Evolutionary conservation across 2,797 vertebrate species (phyloP), one percentile per base, ranked within the genome.

Genomic region (Cyprinella venusta): DNA sequence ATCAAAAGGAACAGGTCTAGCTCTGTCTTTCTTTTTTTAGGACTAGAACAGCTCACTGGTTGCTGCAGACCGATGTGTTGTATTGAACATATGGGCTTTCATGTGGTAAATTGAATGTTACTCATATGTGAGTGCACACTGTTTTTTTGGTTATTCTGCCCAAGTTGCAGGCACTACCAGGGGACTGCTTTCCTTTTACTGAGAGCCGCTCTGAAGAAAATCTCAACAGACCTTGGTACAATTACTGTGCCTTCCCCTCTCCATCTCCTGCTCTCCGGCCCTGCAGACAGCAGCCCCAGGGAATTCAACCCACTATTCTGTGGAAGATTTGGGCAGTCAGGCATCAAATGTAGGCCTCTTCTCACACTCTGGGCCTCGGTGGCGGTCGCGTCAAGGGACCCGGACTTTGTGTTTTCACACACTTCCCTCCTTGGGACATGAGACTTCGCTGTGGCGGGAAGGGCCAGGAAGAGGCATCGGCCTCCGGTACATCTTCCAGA

Each of bases 181-280:
- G 93, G 94, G 95, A 95, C 94, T 91, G 86, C 92, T 93, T 94
- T 94, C 94, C 94, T 95, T 95, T 96, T 95, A 94, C 94, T 90
- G 94, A 93, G 95, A 95, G 94, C 93, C 87, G 89, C 92, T 91
- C 92, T 88, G 82, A 86, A 89, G 89, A 91, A 94, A 95, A 94
- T 96, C 96, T 97, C 96, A 91, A 94, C 95, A 96, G 96, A 93
- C 95, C 92, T 94, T 91, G 89, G 94, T 94, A 96, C 96, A 96
- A 96, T 97, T 96, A 97, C 93, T 80, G 38, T 87, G 82, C 92
- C 93, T 94, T 94, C 94, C 85, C 81, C 92, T 95, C 95, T 96
- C 94, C 94, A 95, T 96, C 95, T 93, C 90, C 90, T 94, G 93
- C 95, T 91, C 95, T 95, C 94, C 93, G 94, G 94, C 92, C 92